Evolutionary conservation across 2,113 vertebrate species (phyloP).

Genomic region (Eolophus roseicapilla): DNA sequence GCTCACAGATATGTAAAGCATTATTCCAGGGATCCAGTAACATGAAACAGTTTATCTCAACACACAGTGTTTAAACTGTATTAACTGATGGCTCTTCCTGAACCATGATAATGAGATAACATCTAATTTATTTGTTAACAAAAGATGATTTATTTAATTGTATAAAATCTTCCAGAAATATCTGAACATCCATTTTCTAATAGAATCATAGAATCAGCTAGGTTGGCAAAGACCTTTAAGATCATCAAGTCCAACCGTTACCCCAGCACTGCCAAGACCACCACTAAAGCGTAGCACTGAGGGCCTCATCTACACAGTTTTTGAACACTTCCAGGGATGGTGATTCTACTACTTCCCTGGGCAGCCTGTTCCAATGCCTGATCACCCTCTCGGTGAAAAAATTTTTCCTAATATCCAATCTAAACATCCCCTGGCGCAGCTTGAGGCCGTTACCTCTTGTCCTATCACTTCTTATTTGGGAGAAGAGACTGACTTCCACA

Average conservation of each 20-base stretch:
- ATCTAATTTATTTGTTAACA: background rate
- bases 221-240: background rate
- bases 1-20: background rate
- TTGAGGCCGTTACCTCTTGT: background rate
- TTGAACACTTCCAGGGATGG: background rate
- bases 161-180: background rate
- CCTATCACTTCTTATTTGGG: background rate
- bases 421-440: background rate
- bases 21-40: background rate
- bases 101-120: rapidly evolving
- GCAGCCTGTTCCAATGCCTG: background rate
- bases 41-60: background rate
- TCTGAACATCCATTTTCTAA: background rate
- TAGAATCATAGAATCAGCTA: background rate
- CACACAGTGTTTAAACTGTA: background rate
- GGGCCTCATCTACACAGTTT: background rate
- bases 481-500: background rate
- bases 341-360: background rate
- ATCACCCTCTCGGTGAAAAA: background rate
- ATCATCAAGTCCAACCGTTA: background rate
- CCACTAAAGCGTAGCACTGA: background rate
- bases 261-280: background rate
- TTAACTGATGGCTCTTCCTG: background rate
- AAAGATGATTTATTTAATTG: background rate
- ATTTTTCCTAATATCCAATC: background rate